These are phyloP conservation scores for Mobula birostris DNA, from an alignment of 2,113 vertebrate genomes.

Conservation along the genomic window DNA sequence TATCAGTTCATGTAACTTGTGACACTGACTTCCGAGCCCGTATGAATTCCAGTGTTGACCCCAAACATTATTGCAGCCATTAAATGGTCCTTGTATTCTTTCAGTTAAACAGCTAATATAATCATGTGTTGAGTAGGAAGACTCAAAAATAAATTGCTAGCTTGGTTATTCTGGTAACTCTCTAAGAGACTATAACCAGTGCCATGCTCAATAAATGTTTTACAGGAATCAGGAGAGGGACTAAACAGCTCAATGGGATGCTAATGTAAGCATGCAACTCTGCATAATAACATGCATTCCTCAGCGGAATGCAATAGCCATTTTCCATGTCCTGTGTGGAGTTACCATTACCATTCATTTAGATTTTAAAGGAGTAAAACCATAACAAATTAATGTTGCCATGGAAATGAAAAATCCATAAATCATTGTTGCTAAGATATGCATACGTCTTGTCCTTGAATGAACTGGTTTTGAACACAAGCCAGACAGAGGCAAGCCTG, in stretches of 20 bases:
- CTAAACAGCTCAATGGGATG: conserved; percentile 15
- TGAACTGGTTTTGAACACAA: conserved; percentile 15
- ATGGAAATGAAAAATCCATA: conserved; percentile 2
- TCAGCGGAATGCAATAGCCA: neutral
- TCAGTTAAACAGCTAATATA: neutral
- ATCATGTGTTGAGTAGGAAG: neutral
- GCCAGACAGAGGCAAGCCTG: conserved; percentile 1
- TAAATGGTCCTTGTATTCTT: neutral
- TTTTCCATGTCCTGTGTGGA: neutral
- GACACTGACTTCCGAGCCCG: neutral
- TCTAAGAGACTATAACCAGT: neutral
- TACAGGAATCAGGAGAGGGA: neutral
- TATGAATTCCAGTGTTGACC: neutral
- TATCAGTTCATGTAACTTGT: neutral
- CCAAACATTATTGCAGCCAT: neutral
- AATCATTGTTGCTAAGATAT: neutral
- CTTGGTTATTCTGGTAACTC: neutral
- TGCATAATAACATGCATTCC: conserved; percentile 16
- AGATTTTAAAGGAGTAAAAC: conserved; percentile 28
- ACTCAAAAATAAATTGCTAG: neutral
- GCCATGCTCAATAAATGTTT: conserved; percentile 18
- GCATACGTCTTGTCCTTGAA: conserved; percentile 26
- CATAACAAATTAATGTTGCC: conserved; percentile 32
- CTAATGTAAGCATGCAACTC: conserved; percentile 18
- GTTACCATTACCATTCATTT: conserved; percentile 31